These are phyloP conservation scores for Phycodurus eques DNA, from an alignment of 2,113 vertebrate species.

Conservation along the genomic window DNA sequence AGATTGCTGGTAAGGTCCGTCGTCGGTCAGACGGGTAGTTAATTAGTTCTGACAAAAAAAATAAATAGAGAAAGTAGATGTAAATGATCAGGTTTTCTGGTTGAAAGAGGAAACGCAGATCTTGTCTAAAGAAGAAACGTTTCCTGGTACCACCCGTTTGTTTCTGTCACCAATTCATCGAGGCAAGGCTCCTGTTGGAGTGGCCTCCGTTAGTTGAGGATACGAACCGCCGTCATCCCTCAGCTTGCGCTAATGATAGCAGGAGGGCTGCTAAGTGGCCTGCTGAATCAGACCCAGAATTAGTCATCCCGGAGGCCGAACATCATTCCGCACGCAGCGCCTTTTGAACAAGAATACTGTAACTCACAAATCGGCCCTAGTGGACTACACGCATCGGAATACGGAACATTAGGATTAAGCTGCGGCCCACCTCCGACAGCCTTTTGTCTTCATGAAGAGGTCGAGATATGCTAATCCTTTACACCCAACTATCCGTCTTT, in stretches of 20 bases:
- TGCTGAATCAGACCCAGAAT: constrained; percentile 54
- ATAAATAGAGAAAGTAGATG: too few species aligned
- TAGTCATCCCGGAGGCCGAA: constrained; percentile 46
- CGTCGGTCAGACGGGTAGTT: not conserved
- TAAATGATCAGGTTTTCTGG: too few species aligned
- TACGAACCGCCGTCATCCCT: not conserved
- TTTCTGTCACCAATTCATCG: not conserved
- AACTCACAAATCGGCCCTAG: constrained; percentile 16
- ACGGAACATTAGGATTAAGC: constrained; percentile 32
- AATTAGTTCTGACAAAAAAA: not conserved
- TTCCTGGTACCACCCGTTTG: not conserved
- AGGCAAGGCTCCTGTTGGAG: not conserved
- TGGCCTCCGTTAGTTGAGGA: not conserved
- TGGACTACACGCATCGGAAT: constrained; percentile 14
- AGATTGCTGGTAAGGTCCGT: not conserved
- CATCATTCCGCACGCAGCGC: constrained; percentile 32
- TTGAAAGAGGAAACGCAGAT: too few species aligned
- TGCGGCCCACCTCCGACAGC: constrained; percentile 21
- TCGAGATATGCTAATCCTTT: constrained; percentile 41
- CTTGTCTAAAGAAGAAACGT: too few species aligned
- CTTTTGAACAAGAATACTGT: constrained; percentile 23
- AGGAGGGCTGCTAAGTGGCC: constrained; percentile 45
- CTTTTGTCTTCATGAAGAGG: constrained; percentile 21
- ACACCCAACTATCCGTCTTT: constrained; percentile 28
- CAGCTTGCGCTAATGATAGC: constrained; percentile 44